Conservation (phyloP, 2,888 invertebrate species). For the Acleris laterana region DNA sequence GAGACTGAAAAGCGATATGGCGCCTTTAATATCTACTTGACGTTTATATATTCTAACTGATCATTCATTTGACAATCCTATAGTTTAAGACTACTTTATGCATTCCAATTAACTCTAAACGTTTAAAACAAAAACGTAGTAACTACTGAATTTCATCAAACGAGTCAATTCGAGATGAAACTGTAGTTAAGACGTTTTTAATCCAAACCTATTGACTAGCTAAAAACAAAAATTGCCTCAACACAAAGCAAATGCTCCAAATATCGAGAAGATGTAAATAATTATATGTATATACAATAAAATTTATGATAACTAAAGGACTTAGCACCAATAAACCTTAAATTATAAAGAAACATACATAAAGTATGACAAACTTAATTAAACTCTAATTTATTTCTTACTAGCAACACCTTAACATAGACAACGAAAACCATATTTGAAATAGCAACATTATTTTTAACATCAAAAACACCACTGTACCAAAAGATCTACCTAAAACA, state of each 20-base stretch:
- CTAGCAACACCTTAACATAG: conserved; percentile 36
- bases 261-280: conserved; percentile 4
- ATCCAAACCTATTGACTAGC: conserved; percentile 33
- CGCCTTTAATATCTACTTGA: background rate
- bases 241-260: conserved; percentile 4
- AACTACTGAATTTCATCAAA: background rate
- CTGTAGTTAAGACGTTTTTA: conserved; percentile 8
- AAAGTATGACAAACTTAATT: conserved; percentile 36
- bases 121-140: background rate
- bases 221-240: conserved; percentile 21
- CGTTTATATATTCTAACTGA: background rate
- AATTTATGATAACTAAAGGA: conserved; percentile 22
- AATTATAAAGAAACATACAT: conserved; percentile 32
- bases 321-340: conserved; percentile 33
- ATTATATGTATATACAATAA: conserved; percentile 25
- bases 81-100: background rate
- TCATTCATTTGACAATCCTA: background rate
- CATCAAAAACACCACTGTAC: conserved; percentile 34
- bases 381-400: conserved; percentile 24
- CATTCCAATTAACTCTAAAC: background rate
- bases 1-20: background rate
- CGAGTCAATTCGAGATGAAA: background rate
- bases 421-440: conserved; percentile 33
- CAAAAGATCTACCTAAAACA: conserved; percentile 31
- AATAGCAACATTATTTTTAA: conserved; percentile 33